Evolutionary conservation across 2,797 vertebrate species (phyloP), one percentile per base, ranked within the genome.

Genomic region (Chaetophractus vellerosus): DNA sequence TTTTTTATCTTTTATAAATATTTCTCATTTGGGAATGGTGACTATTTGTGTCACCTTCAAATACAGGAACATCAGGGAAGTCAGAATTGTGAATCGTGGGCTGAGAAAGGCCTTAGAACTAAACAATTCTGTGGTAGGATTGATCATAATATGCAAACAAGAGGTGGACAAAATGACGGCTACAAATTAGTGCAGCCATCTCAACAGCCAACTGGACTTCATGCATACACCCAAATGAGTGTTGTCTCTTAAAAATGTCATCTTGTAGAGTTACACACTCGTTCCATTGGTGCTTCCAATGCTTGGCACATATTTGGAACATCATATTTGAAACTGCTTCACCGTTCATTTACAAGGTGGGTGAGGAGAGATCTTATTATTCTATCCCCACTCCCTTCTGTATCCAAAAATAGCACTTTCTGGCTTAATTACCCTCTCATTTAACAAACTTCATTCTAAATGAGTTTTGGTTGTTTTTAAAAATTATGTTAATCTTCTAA

Each of bases 21-120:
- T 28, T 90, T 90, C 28, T 84, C 48, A 55, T 41, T 89, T 68
- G 50, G 36, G 85, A 94, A 84, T 81, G n/a, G 38, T 75, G 45
- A 68, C 55, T 75, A n/a, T 52, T 71, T 52, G 6, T 36, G 48
- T 88, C 72, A 81, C 5, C 1, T 78, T 91, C 71, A 87, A 38
- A 63, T 55, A 61, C 31, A 81, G 31, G 36, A 66, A 41, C 11
- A 9, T 81, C 59, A 76, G 63, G 45, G 61, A 93, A 55, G 26
- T 85, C 45, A n/a, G 61, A 93, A 33, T 90, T 48, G 61, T 66
- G 3, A 88, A 76, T 52, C n/a, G 36, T 0, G 55, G 41, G 24
- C 10, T 31, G 24, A 2, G 72, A 52, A 68, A 86, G 28, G 26
- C 9, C 75, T 28, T 59, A 59, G 45, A 85, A 69, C 31, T 68